Evolutionary conservation across 2,888 invertebrate genomes (phyloP).

Genomic region (Lasioglossum leucozonium): DNA sequence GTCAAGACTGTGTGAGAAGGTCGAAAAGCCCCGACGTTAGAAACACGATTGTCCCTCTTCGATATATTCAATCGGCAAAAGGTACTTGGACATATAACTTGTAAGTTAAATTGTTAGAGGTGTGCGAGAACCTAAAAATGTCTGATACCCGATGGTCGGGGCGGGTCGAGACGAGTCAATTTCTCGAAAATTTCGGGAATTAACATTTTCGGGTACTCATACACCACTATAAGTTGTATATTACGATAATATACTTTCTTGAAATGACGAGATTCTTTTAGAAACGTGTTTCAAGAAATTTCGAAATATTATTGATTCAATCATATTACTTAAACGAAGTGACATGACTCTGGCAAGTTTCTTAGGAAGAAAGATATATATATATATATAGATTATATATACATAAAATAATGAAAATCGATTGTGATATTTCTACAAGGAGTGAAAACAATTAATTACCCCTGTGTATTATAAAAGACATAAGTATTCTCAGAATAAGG

Average conservation of each 20-base stretch:
- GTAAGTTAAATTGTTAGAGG: constrained; percentile 57
- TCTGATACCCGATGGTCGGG: neutral
- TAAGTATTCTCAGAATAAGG: constrained; percentile 24
- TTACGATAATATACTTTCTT: constrained; percentile 34
- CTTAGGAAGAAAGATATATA: constrained; percentile 22
- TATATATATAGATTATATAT: neutral
- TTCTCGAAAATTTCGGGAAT: no score
- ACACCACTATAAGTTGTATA: constrained; percentile 7
- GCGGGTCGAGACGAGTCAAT: no score
- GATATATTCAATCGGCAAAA: constrained; percentile 80
- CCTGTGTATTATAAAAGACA: constrained; percentile 34
- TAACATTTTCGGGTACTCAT: neutral
- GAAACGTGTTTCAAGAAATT: constrained; percentile 44
- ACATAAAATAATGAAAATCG: constrained; percentile 40
- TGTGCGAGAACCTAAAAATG: neutral
- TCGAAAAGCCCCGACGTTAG: constrained; percentile 71
- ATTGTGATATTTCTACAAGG: constrained; percentile 66
- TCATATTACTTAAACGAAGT: constrained; percentile 37
- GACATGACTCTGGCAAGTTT: constrained; percentile 33
- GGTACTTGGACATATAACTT: constrained; percentile 82
- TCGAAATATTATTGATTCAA: constrained; percentile 45
- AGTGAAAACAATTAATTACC: constrained; percentile 47
- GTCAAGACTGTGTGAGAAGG: constrained; percentile 73
- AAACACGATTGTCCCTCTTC: constrained; percentile 69
- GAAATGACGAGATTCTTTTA: constrained; percentile 31